phyloP scores from a whole-genome alignment of 2,113 vertebrate genomes.

The Dascyllus trimaculatus region DNA sequence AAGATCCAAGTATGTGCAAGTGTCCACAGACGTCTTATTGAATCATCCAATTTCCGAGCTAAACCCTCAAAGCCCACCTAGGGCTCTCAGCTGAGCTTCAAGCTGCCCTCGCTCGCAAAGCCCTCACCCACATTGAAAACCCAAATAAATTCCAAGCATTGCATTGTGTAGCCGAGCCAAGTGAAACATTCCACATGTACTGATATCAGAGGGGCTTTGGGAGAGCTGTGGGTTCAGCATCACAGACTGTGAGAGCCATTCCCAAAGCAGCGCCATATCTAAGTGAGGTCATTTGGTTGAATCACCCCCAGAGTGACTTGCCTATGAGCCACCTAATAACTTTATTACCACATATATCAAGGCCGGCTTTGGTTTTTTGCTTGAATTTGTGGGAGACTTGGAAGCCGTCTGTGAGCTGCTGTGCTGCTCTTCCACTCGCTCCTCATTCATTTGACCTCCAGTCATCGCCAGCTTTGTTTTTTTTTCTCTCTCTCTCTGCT shows the following conservation, averaged over 20 bases:
- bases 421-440: conserved; percentile 28
- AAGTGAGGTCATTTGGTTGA: conserved; percentile 62
- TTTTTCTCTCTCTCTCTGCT: conserved; percentile 24
- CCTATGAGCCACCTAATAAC: conserved; percentile 55
- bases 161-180: conserved; percentile 54
- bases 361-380: conserved; percentile 31
- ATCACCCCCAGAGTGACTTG: conserved; percentile 51
- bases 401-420: conserved; percentile 37
- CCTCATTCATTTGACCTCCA: conserved; percentile 57
- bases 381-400: conserved; percentile 29
- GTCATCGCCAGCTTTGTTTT: conserved; percentile 37
- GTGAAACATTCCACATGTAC: conserved; percentile 64
- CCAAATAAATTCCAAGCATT: conserved; percentile 58
- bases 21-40: conserved; percentile 46
- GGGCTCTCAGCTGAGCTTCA: conserved; percentile 31
- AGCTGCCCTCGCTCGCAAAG: conserved; percentile 43
- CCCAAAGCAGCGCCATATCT: conserved; percentile 62
- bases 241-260: conserved; percentile 42
- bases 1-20: conserved; percentile 20
- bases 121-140: conserved; percentile 32
- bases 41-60: conserved; percentile 36
- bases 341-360: conserved; percentile 69
- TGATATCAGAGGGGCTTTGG: conserved; percentile 51
- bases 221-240: conserved; percentile 40
- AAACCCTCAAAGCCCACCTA: conserved; percentile 43